Conservation (phyloP, 2,113 vertebrate species). For the Rhinopithecus roxellana region DNA sequence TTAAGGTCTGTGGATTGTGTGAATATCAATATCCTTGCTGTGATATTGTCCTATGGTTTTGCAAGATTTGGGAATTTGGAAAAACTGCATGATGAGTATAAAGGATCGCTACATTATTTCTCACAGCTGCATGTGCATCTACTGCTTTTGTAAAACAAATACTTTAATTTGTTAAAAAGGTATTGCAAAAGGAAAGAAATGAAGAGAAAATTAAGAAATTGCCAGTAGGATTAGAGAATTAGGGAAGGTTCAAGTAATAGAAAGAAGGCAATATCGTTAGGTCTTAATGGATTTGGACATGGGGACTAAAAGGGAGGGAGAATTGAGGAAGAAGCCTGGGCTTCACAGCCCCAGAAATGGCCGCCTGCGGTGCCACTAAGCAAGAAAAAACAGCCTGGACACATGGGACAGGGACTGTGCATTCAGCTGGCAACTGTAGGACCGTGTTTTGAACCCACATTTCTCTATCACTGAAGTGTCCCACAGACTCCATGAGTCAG, state of each 20-base stretch:
- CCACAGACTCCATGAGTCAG: background rate
- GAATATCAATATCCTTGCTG: rapidly evolving
- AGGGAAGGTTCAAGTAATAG: background rate
- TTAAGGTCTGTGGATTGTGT: background rate
- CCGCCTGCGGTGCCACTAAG: rapidly evolving
- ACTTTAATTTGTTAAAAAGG: background rate
- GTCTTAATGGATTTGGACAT: background rate
- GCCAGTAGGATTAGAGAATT: background rate
- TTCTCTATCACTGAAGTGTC: rapidly evolving
- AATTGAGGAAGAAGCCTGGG: background rate
- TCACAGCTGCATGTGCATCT: background rate
- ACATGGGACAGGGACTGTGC: background rate
- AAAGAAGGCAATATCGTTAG: background rate
- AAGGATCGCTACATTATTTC: too few species aligned
- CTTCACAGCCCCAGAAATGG: background rate
- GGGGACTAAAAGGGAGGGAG: background rate
- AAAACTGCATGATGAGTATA: background rate
- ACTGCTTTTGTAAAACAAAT: too few species aligned
- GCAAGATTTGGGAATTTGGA: background rate
- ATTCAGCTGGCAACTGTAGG: background rate
- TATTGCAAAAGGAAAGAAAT: background rate
- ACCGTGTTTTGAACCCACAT: background rate
- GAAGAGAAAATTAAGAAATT: background rate
- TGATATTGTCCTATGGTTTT: rapidly evolving
- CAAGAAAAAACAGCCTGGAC: too few species aligned